Base-by-base conservation (phyloP, 1,140 invertebrate genomes). In the Lysiphlebus fabarum region DNA sequence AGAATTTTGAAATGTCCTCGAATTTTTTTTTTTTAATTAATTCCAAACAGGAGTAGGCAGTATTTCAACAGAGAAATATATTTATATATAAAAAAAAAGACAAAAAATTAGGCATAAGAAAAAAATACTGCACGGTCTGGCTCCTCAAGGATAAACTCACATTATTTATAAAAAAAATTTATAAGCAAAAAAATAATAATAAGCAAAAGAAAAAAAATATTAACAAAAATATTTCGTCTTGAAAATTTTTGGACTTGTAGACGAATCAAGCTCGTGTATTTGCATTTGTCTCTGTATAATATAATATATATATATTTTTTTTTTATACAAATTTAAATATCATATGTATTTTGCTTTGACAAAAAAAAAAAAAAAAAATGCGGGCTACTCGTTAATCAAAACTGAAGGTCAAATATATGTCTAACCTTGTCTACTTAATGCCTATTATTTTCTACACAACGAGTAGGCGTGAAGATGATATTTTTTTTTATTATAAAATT, bases 311-410 rank as follows among this genome's bases (percentile, higher is more conserved):
- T n/a, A n/a, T n/a, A n/a, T n/a, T n/a, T 26, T 2, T 26, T 26
- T 26, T 26, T 26, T 26, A 26, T 26, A 26, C 17, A 26, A 2
- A 26, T 26, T 26, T 1, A 4, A 26, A 4, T n/a, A n/a, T n/a
- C n/a, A n/a, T n/a, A n/a, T n/a, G n/a, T n/a, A n/a, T 33, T 56
- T 44, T 50, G 38, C 17, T 11, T 33, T 17, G 14, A n/a, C n/a
- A n/a, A n/a, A 26, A 11, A 9, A 1, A 40, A 37, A 41, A 34
- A 41, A 58, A 58, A 57, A 58, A 58, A 58, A 58, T 58, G 56
- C 56, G 55, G 55, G 55, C 41, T 51, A 51, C 49, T 56, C 55
- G 55, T 58, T 50, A 58, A 58, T 50, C 47, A 58, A 58, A 58
- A 58, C 7, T 42, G 47, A 58, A 58, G 56, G 56, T 51, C 43